Conservation (phyloP, 2,888 invertebrate genomes). For the Epiperipatus broadwayi region DNA sequence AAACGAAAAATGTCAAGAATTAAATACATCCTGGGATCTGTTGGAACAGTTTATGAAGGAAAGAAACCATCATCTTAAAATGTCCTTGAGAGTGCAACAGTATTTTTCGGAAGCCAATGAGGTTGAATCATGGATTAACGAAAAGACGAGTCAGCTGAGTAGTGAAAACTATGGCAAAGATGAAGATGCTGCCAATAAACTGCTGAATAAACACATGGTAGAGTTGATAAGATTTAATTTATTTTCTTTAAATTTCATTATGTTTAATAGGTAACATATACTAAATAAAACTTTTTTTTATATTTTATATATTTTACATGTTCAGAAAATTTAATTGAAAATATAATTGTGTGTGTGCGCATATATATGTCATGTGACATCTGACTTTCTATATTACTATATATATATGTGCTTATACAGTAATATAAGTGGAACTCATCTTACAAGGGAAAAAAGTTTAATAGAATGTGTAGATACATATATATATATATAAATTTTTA, state of each 20-base stretch:
- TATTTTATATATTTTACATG: too few species aligned
- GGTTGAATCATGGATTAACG: constrained; percentile 78
- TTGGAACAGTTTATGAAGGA: constrained; percentile 37
- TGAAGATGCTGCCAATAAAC: constrained; percentile 69
- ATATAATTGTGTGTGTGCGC: too few species aligned
- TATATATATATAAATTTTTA: too few species aligned
- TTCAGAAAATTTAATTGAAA: too few species aligned
- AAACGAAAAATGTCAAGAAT: constrained; percentile 44
- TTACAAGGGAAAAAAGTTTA: too few species aligned
- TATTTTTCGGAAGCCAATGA: constrained; percentile 75
- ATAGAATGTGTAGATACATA: too few species aligned
- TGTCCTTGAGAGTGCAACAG: constrained; percentile 60
- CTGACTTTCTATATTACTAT: too few species aligned
- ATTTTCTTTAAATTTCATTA: constrained; percentile 1
- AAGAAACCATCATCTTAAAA: constrained; percentile 55
- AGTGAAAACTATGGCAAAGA: constrained; percentile 76
- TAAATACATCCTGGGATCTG: constrained; percentile 56
- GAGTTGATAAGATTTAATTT: too few species aligned
- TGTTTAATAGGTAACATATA: neutral
- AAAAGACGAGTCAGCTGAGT: constrained; percentile 57
- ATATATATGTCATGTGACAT: too few species aligned
- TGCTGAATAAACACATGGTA: constrained; percentile 83
- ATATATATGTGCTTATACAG: too few species aligned
- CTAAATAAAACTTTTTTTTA: too few species aligned
- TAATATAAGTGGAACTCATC: too few species aligned